Percentiles rank a stretch among this genome's conserved stretches.
These are phyloP conservation scores for Sinocyclocheilus maitianheensis DNA, from an alignment of 2,113 vertebrate genomes.

Conservation along the genomic window DNA sequence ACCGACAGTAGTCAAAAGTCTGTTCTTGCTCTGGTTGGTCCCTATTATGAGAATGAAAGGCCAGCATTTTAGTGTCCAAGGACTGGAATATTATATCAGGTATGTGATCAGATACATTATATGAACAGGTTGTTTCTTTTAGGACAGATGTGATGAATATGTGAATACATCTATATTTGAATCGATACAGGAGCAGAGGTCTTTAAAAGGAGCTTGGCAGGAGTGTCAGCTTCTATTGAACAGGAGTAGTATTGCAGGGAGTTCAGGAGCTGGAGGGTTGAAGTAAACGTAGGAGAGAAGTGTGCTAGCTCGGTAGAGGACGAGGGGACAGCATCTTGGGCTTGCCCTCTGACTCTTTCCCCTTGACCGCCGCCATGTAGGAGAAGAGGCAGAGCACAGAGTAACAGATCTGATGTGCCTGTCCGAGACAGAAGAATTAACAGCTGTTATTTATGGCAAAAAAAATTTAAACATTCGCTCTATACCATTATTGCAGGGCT, in stretches of 20 bases:
- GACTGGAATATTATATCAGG: background rate
- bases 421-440: constrained; percentile 33
- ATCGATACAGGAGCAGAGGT: constrained; percentile 8
- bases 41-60: background rate
- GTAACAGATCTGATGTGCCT: constrained; percentile 99
- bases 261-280: constrained; percentile 44
- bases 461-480: background rate
- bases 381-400: constrained; percentile 99
- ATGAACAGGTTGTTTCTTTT: background rate
- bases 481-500: background rate
- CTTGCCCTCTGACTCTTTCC: constrained; percentile 93
- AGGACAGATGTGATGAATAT: background rate
- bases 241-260: background rate
- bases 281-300: constrained; percentile 5
- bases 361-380: constrained; percentile 93
- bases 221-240: constrained; percentile 2
- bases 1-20: constrained; percentile 33
- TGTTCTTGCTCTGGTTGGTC: background rate
- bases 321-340: constrained; percentile 87
- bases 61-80: constrained; percentile 8
- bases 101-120: background rate
- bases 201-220: background rate
- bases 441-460: background rate
- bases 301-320: constrained; percentile 85
- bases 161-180: constrained; percentile 7